Conservation (phyloP, 2,888 invertebrate species). For the Elaeidobius kamerunicus region DNA sequence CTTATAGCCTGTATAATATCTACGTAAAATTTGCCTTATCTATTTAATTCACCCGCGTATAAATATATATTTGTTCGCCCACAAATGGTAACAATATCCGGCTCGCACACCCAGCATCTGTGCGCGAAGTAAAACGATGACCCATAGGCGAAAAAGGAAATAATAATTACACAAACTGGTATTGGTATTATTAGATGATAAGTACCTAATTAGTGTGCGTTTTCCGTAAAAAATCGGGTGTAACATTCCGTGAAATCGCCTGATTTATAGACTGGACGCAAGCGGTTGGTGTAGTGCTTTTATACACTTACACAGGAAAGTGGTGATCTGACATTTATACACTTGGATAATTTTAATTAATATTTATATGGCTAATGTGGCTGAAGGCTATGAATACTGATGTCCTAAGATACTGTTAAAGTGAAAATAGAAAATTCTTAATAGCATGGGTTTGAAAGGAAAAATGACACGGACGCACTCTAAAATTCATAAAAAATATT, state of each 20-base stretch:
- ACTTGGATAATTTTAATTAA: too few relatives aligned
- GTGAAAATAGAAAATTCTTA: too few relatives aligned
- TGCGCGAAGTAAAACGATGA: not conserved
- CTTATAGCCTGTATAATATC: too few relatives aligned
- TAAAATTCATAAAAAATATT: too few relatives aligned
- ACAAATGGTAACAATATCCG: not conserved
- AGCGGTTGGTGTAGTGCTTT: not conserved
- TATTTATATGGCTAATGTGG: too few relatives aligned
- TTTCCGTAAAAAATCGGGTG: slow-evolving; percentile 7
- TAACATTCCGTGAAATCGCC: slow-evolving; percentile 8
- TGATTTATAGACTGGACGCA: not conserved
- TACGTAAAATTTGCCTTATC: too few relatives aligned
- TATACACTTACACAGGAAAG: not conserved
- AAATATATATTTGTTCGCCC: not conserved
- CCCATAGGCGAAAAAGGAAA: slow-evolving; percentile 6
- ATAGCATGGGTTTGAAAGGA: too few relatives aligned
- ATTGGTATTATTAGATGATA: slow-evolving; percentile 1
- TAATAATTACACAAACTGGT: slow-evolving; percentile 10
- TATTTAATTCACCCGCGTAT: too few relatives aligned
- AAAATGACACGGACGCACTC: too few relatives aligned
- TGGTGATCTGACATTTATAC: not conserved
- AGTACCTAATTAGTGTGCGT: not conserved
- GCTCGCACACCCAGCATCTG: too few relatives aligned
- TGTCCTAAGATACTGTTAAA: too few relatives aligned
- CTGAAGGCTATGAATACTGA: too few relatives aligned